phyloP scores from a whole-genome alignment of 2,113 vertebrate species.

The Corythaeola cristata region DNA sequence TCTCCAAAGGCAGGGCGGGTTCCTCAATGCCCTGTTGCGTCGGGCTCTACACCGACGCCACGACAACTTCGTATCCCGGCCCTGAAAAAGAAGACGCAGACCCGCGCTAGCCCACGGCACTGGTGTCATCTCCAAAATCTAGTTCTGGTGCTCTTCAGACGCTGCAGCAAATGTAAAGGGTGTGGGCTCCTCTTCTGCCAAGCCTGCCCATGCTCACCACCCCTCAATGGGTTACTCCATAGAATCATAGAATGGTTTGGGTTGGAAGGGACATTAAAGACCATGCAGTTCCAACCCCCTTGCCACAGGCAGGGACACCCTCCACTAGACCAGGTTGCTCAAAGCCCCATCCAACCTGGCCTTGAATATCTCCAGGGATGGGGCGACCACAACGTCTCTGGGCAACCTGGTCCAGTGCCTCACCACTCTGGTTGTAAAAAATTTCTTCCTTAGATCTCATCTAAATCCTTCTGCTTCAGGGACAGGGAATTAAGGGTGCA shows the following conservation, averaged over 20 bases:
- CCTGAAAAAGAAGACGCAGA: not conserved
- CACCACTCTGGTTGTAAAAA: no score
- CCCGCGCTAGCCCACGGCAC: accelerated
- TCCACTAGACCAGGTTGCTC: no score
- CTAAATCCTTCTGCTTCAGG: no score
- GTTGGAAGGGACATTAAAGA: no score
- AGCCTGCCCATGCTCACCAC: not conserved
- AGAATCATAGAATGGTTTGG: no score
- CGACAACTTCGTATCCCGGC: accelerated
- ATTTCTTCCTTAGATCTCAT: no score
- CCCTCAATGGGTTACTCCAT: not conserved
- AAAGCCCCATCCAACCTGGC: no score
- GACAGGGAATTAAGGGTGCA: not conserved
- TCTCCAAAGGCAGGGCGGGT: not conserved
- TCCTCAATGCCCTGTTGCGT: accelerated
- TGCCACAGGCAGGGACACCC: no score
- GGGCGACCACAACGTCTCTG: no score
- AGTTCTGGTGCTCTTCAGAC: not conserved
- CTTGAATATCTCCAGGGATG: no score
- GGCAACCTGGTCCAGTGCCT: no score
- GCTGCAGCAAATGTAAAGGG: not conserved
- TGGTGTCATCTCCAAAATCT: not conserved
- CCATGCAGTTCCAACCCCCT: no score
- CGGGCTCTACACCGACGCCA: not conserved
- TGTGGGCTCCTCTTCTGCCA: not conserved